Base-by-base conservation (phyloP, 2,888 invertebrate genomes). In the Dolomedes plantarius region DNA sequence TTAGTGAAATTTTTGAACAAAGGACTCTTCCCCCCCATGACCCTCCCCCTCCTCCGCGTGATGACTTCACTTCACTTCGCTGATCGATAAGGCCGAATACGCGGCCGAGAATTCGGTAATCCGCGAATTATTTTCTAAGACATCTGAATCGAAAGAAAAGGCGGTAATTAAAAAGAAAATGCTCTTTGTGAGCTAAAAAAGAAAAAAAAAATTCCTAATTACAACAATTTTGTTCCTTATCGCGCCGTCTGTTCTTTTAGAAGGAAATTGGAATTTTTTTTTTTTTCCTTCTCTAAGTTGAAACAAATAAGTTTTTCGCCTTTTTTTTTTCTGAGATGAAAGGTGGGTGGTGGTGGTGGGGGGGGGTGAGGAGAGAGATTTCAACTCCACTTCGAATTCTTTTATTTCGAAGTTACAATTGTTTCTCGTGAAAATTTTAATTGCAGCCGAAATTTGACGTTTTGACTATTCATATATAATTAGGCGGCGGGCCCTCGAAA, bases 1-100 rank as follows among this genome's bases (percentile, higher is more conserved):
- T 83, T 83, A 83, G 83, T 77, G 83, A 83, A 83, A 83, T 83
- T 83, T 67, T 77, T 64, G 77, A 83, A 77, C 77, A 83, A 77
- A 74, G 46, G n/a, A 11, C 31, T 29, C 19, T 41, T 39, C 39
- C 76, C 69, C 29, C 76, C 74, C 75, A 31, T 31, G 56, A 41
- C 62, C 29, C 39, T 28, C 41, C 19, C 50, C n/a, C n/a, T 23
- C 16, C 28, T 65, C 65, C 76, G 19, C 46, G 41, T 56, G 32
- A 46, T 46, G 46, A 46, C 56, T 56, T 56, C 41, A 46, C 41
- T 46, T 46, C 41, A 46, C 41, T 56, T 56, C 11, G 56, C 56
- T 23, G 56, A 83, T 83, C 83, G 83, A 83, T 83, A 83, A 83
- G 77, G 36, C 62, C 41, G 83, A 73, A 83, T 76, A 83, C 65